Conservation (phyloP, 2,113 vertebrate species). For the Tamias sibiricus region DNA sequence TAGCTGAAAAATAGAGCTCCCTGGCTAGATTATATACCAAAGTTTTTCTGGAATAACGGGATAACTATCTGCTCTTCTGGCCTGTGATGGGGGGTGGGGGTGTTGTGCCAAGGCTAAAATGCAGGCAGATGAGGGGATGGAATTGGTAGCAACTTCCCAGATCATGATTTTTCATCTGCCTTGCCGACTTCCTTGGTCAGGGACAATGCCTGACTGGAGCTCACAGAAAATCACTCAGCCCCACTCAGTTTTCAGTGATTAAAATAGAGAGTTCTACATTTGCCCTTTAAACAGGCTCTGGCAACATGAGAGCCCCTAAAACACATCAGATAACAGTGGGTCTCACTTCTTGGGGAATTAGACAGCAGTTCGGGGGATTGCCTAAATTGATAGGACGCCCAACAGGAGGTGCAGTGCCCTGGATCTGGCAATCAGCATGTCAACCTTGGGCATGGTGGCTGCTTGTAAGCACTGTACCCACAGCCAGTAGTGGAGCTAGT, state of each 20-base stretch:
- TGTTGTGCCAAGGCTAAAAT: neutral
- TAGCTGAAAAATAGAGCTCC: slow-evolving; percentile 46
- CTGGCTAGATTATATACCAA: slow-evolving; percentile 21
- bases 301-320: neutral
- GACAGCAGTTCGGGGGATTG: neutral
- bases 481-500: neutral
- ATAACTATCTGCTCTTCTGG: neutral
- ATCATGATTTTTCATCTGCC: neutral
- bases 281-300: neutral
- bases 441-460: neutral
- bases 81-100: too few relatives aligned
- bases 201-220: neutral
- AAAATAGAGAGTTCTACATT: neutral
- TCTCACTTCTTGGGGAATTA: slow-evolving; percentile 37
- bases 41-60: neutral
- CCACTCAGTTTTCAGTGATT: neutral
- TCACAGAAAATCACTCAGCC: neutral
- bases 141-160: neutral
- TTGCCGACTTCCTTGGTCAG: neutral
- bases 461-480: neutral
- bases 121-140: neutral
- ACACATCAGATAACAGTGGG: neutral
- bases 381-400: neutral
- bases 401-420: neutral
- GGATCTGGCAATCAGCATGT: neutral